These are phyloP conservation scores for Lepidothrix coronata DNA, from an alignment of 2,113 vertebrate genomes.

Conservation along the genomic window DNA sequence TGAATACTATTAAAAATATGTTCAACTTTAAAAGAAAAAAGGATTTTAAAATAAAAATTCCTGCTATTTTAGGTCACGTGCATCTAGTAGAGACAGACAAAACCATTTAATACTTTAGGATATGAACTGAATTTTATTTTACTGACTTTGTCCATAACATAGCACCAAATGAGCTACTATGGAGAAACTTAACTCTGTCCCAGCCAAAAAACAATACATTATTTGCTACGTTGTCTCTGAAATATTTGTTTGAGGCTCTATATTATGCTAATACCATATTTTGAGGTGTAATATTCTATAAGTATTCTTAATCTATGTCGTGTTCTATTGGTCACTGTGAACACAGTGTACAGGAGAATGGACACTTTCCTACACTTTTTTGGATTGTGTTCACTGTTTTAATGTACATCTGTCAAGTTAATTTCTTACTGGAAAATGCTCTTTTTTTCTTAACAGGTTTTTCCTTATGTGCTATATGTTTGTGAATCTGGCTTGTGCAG, in stretches of 20 bases:
- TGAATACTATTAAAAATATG: not conserved
- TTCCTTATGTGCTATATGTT: conserved; percentile 99
- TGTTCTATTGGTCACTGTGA: not conserved
- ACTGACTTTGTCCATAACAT: not conserved
- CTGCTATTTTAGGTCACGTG: not conserved
- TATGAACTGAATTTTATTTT: not conserved
- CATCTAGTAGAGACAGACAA: not conserved
- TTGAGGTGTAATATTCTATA: not conserved
- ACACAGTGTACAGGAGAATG: not conserved
- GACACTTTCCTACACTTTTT: not conserved
- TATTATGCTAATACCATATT: not conserved
- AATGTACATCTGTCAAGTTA: not conserved
- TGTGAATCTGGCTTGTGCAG: conserved; percentile 93
- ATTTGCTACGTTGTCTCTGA: not conserved
- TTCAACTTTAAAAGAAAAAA: not conserved
- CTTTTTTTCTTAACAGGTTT: conserved; percentile 78
- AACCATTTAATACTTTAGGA: not conserved
- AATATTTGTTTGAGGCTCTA: not conserved
- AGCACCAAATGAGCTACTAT: not conserved
- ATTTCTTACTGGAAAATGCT: not conserved
- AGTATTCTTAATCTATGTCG: not conserved
- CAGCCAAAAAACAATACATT: not conserved
- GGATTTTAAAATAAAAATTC: not conserved
- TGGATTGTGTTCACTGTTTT: not conserved
- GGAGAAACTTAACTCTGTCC: not conserved